Conservation (phyloP, 2,113 vertebrate species). For the Archocentrus centrarchus region DNA sequence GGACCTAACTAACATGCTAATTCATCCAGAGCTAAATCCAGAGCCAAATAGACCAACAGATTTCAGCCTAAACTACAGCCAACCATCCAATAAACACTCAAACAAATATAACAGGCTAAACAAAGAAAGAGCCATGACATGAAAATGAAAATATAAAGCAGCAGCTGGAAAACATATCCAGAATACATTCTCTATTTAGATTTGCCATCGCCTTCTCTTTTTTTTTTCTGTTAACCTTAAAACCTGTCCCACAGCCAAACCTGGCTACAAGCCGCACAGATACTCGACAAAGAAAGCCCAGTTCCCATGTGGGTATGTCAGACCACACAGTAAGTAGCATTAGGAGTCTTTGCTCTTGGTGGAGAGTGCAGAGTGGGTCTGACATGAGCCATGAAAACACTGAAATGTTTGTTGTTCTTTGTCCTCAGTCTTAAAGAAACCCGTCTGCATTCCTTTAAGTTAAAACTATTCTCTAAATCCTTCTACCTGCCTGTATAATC, state of each 20-base stretch:
- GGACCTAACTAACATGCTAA: too few relatives aligned
- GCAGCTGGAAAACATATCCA: neutral
- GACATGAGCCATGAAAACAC: slow-evolving; percentile 4
- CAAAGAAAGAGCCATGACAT: neutral
- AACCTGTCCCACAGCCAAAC: neutral
- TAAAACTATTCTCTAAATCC: neutral
- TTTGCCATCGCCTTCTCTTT: neutral
- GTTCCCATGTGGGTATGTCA: neutral
- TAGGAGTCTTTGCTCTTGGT: neutral
- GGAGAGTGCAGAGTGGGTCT: neutral
- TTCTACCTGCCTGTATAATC: slow-evolving; percentile 9
- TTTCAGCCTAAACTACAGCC: too few relatives aligned
- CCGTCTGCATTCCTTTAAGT: slow-evolving; percentile 17
- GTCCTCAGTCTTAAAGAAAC: neutral
- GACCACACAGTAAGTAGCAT: slow-evolving; percentile 6
- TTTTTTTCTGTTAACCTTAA: neutral
- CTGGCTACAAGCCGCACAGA: neutral
- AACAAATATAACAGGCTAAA: neutral
- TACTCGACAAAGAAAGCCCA: slow-evolving; percentile 2
- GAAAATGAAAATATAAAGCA: neutral
- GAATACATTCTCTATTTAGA: neutral
- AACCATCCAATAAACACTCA: too few relatives aligned
- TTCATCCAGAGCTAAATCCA: too few relatives aligned
- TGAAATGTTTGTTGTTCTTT: slow-evolving; percentile 18
- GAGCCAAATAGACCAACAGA: too few relatives aligned